These are phyloP conservation scores for Melanargia galathea DNA, from an alignment of 2,888 invertebrate species.

Conservation along the genomic window DNA sequence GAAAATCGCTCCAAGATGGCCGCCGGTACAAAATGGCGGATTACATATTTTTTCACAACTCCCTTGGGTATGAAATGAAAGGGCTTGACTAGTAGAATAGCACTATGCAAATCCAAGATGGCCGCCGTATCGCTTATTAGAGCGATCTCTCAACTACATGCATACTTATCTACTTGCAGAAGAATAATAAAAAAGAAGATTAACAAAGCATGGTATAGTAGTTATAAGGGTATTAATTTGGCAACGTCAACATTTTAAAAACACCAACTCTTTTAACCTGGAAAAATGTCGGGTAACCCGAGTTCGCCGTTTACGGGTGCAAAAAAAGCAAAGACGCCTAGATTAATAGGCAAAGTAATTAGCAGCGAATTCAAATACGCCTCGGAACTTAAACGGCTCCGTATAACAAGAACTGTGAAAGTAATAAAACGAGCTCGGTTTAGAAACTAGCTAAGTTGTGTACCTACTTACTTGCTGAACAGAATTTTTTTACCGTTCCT, in stretches of 20 bases:
- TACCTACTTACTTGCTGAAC: conserved; percentile 4
- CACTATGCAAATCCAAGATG: no score
- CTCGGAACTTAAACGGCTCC: conserved; percentile 22
- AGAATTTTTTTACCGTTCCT: background rate
- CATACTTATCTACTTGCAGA: no score
- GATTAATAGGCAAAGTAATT: conserved; percentile 54
- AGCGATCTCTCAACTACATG: no score
- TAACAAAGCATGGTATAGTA: background rate
- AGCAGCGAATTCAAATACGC: conserved; percentile 36
- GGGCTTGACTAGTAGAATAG: no score
- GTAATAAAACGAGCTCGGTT: conserved; percentile 18
- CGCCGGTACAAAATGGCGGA: no score
- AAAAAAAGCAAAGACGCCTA: conserved; percentile 22
- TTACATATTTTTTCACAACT: no score
- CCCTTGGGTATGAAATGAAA: no score
- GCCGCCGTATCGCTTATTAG: no score
- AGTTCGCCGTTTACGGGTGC: conserved; percentile 2
- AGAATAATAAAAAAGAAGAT: no score
- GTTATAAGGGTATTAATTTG: background rate
- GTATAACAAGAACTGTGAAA: conserved; percentile 17
- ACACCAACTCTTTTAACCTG: conserved; percentile 4
- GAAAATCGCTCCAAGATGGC: no score
- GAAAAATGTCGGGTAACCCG: conserved; percentile 3
- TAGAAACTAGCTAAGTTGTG: conserved; percentile 20
- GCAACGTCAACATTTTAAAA: background rate